Conservation (phyloP, 2,888 invertebrate species). For the Mythimna impura region DNA sequence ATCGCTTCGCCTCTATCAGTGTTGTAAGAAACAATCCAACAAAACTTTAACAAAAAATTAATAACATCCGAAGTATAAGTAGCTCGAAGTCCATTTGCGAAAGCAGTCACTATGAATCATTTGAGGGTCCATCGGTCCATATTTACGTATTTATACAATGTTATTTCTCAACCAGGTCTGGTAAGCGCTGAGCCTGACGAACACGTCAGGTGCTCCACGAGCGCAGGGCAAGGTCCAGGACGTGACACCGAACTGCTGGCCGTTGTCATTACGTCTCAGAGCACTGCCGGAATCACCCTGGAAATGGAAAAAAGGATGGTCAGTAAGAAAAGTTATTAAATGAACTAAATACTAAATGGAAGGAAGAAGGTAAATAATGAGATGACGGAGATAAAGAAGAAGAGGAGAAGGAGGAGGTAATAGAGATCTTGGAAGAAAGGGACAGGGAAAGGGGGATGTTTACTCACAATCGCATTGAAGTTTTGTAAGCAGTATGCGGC, state of each 20-base stretch:
- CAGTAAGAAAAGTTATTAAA: background rate
- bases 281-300: slow-evolving; percentile 82
- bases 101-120: slow-evolving; percentile 1
- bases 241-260: slow-evolving; percentile 76
- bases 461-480: slow-evolving; percentile 12
- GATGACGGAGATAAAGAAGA: background rate
- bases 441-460: background rate
- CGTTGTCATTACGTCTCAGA: slow-evolving; percentile 61
- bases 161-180: slow-evolving; percentile 62
- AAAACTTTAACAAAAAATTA: slow-evolving; percentile 11
- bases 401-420: no score
- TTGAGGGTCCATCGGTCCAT: background rate
- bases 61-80: slow-evolving; percentile 6
- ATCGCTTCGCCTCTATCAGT: no score
- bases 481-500: background rate
- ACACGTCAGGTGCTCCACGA: slow-evolving; percentile 78
- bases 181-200: slow-evolving; percentile 73
- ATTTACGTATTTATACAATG: slow-evolving; percentile 41
- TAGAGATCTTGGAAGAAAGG: background rate
- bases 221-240: slow-evolving; percentile 84
- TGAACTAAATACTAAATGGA: background rate
- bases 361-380: background rate
- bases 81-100: background rate
- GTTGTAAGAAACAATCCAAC: background rate
- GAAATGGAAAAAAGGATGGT: background rate